Evolutionary conservation across 2,113 vertebrate genomes (phyloP).

Genomic region (Setophaga coronata): DNA sequence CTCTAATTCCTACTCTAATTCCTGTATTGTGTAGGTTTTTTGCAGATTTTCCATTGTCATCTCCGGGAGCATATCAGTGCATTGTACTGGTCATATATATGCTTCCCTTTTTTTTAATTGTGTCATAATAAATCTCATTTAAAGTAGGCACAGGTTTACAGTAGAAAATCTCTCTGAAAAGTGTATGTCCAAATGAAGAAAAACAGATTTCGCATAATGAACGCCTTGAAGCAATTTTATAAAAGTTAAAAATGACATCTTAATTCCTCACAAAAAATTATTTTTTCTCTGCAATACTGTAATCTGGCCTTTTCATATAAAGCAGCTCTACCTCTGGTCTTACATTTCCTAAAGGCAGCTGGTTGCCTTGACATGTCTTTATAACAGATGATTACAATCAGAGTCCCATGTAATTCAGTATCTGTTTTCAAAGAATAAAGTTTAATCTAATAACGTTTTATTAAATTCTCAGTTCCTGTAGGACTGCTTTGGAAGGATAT

Average conservation of each 20-base stretch:
- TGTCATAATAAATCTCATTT: background rate
- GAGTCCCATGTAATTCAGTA: background rate
- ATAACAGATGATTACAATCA: slow-evolving; percentile 54
- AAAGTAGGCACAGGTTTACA: background rate
- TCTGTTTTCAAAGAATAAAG: slow-evolving; percentile 42
- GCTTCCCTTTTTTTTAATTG: background rate
- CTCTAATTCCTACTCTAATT: background rate
- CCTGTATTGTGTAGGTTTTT: background rate
- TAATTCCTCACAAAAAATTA: background rate
- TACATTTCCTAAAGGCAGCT: background rate
- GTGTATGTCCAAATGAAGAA: background rate
- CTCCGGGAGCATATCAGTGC: background rate
- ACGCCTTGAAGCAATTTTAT: background rate
- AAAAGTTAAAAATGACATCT: background rate
- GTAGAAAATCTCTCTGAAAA: background rate
- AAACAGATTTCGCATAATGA: background rate
- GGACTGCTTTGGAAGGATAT: slow-evolving; percentile 5
- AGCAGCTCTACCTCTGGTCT: background rate
- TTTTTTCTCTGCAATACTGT: background rate
- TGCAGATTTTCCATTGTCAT: background rate
- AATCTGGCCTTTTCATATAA: background rate
- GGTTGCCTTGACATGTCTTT: slow-evolving; percentile 34
- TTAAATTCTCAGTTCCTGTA: slow-evolving; percentile 26
- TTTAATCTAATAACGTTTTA: slow-evolving; percentile 47
- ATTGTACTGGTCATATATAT: background rate